Percentiles rank a stretch among this genome's conserved stretches.
Evolutionary conservation across 2,888 invertebrate species (phyloP).

Genomic region (Euclidia mi): DNA sequence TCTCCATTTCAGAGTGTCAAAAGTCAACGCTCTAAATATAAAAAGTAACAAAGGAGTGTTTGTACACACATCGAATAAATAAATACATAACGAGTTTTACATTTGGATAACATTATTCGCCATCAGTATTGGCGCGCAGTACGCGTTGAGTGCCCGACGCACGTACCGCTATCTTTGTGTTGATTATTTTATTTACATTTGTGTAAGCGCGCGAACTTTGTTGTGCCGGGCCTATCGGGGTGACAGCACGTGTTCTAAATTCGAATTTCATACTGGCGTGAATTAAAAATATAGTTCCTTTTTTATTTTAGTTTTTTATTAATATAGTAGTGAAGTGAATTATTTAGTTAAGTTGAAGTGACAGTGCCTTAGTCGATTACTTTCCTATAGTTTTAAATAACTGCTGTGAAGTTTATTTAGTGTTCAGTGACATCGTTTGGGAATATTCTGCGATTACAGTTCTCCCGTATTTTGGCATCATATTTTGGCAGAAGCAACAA

Average conservation of each 20-base stretch:
- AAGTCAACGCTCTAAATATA: constrained; percentile 76
- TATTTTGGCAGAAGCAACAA: constrained; percentile 30
- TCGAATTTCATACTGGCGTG: constrained; percentile 5
- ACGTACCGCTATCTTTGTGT: constrained; percentile 42
- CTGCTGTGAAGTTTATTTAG: constrained; percentile 9
- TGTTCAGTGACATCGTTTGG: constrained; percentile 16
- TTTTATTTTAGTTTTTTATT: neutral
- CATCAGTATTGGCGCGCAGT: constrained; percentile 57
- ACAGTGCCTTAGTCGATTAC: constrained; percentile 3
- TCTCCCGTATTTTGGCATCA: constrained; percentile 31
- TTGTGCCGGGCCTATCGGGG: constrained; percentile 26
- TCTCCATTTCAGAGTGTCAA: constrained; percentile 61
- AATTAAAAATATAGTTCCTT: neutral
- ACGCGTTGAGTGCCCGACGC: constrained; percentile 47
- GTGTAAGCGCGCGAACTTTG: constrained; percentile 44
- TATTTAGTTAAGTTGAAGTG: neutral
- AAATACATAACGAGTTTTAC: constrained; percentile 65
- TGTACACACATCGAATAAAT: constrained; percentile 71
- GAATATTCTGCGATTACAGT: constrained; percentile 13
- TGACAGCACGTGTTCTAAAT: constrained; percentile 38
- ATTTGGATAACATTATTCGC: constrained; percentile 68
- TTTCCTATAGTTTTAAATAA: no score
- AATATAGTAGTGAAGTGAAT: no score
- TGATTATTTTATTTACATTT: constrained; percentile 57
- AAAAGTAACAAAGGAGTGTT: constrained; percentile 75